Conservation (phyloP, 2,797 vertebrate species). For the Parambassis ranga region DNA sequence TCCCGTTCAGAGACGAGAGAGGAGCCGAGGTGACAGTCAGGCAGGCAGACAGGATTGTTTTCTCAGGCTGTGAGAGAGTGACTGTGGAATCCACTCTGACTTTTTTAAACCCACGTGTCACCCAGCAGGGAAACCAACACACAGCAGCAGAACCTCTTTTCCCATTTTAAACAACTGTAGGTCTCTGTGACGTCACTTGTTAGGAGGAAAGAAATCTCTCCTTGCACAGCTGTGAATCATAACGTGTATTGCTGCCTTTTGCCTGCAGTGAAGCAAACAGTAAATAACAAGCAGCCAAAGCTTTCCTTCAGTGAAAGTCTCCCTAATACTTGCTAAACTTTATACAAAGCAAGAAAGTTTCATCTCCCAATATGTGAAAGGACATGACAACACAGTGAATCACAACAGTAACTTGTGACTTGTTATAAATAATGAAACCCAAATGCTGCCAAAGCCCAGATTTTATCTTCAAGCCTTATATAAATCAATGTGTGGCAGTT, state of each 20-base stretch:
- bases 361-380: too few species aligned
- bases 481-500: too few species aligned
- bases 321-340: neutral
- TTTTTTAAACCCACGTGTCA: constrained; percentile 61
- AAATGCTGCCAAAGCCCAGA: too few species aligned
- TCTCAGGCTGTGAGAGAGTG: constrained; percentile 62
- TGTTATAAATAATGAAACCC: too few species aligned
- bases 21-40: constrained; percentile 57
- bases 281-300: neutral
- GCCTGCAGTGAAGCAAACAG: neutral
- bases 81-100: constrained; percentile 54
- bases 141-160: constrained; percentile 25
- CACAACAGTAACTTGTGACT: too few species aligned
- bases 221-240: constrained; percentile 5
- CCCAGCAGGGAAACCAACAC: constrained; percentile 65
- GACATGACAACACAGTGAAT: too few species aligned
- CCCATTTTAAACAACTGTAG: constrained; percentile 24
- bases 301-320: neutral
- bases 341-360: too few species aligned
- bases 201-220: constrained; percentile 5
- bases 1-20: constrained; percentile 47
- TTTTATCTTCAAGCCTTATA: too few species aligned
- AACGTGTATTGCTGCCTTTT: neutral
- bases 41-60: constrained; percentile 55
- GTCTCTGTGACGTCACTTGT: constrained; percentile 6